These are phyloP conservation scores for Linyphia triangularis DNA, from an alignment of 2,888 invertebrate genomes.

Conservation along the genomic window DNA sequence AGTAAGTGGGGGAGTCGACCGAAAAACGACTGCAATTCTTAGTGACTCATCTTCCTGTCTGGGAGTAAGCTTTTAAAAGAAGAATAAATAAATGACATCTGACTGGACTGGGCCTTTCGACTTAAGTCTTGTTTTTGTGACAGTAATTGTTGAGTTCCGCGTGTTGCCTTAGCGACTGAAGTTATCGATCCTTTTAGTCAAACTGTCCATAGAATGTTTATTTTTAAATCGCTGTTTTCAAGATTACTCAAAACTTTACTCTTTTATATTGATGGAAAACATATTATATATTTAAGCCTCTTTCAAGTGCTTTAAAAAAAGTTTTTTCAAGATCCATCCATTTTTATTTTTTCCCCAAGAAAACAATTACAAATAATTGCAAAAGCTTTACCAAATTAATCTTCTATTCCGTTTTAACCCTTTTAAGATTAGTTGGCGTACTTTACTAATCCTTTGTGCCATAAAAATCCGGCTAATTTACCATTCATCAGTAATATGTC, in stretches of 20 bases:
- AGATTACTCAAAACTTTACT: neutral
- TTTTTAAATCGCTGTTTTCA: neutral
- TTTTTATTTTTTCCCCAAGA: no score
- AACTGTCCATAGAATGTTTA: neutral
- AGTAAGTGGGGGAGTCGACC: slow-evolving; percentile 34
- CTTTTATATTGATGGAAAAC: neutral
- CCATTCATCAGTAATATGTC: no score
- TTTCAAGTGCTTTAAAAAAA: no score
- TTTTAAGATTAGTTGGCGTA: no score
- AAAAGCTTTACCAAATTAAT: no score
- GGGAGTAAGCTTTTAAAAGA: neutral
- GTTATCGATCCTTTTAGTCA: neutral
- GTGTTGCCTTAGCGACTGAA: slow-evolving; percentile 34
- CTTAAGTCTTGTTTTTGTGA: neutral
- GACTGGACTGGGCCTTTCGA: slow-evolving; percentile 7
- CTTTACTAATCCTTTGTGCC: no score
- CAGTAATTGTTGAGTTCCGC: neutral
- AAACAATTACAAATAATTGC: no score
- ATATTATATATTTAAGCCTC: neutral
- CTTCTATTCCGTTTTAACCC: no score
- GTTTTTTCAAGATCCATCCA: no score
- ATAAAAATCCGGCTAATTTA: no score
- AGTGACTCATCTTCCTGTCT: slow-evolving; percentile 66
- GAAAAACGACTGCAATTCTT: slow-evolving; percentile 28
- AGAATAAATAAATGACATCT: slow-evolving; percentile 27